Percentiles rank a stretch among this genome's conserved stretches.
phyloP scores from a whole-genome alignment of 2,888 invertebrate species.

The Capitulum mitella region DNA sequence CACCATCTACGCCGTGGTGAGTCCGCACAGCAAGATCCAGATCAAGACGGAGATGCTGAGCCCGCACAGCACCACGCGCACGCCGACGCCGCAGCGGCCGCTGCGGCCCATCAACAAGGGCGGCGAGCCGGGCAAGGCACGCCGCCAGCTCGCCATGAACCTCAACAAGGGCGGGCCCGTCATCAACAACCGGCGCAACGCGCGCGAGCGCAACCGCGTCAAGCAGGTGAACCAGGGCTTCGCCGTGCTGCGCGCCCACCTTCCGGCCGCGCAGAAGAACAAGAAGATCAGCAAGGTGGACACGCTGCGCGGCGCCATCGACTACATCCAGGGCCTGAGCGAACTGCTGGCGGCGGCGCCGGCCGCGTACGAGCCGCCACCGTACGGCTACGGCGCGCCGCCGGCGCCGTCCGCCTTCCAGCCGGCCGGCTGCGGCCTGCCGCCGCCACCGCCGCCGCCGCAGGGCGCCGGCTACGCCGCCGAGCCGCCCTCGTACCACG shows the following conservation, averaged over 20 bases:
- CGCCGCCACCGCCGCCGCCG: background rate
- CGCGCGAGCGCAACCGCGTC: conserved; percentile 86
- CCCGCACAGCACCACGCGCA: background rate
- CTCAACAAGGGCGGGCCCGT: conserved; percentile 50
- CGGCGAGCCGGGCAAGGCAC: conserved; percentile 15
- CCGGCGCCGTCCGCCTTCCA: background rate
- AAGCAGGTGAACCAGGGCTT: conserved; percentile 92
- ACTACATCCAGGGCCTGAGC: conserved; percentile 75
- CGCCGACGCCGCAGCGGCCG: conserved; percentile 14
- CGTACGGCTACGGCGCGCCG: background rate
- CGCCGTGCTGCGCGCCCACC: conserved; percentile 76
- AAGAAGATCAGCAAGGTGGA: conserved; percentile 51
- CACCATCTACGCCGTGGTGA: conserved; percentile 18
- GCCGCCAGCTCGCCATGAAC: conserved; percentile 21
- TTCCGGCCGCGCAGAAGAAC: conserved; percentile 52
- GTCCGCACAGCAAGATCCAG: conserved; percentile 14
- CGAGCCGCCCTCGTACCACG: background rate
- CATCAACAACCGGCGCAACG: conserved; percentile 82
- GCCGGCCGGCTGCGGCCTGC: too few species aligned
- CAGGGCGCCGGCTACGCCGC: background rate
- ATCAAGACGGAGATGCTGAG: conserved; percentile 14
- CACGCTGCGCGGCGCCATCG: conserved; percentile 77
- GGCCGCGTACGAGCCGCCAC: background rate
- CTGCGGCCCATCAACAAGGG: conserved; percentile 7
- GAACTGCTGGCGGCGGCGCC: conserved; percentile 51